Evolutionary conservation across 2,113 vertebrate species (phyloP), one percentile per base, ranked within the genome.

Genomic region (Oplegnathus fasciatus): DNA sequence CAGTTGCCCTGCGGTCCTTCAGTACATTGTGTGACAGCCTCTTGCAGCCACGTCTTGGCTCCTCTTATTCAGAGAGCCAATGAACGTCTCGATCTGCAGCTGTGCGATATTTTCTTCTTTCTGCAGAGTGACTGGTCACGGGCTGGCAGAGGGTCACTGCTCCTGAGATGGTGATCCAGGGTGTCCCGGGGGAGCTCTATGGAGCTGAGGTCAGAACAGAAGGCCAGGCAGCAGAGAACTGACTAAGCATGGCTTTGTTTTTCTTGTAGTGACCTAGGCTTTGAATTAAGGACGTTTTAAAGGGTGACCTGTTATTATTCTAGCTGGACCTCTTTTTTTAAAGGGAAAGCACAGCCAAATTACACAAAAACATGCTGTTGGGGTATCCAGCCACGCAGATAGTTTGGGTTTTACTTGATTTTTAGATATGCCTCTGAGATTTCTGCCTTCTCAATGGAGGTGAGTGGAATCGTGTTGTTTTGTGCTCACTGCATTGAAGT

Each of bases 361-460:
- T 0, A 80, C 30, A 20, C 5, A 37, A 4, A n/a, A 24, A 32
- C 18, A 9, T 44, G 34, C 30, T 18, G 5, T 42, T 6, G 42
- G 15, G n/a, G 9, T 42, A 15, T 57, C 8, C 10, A 11, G 46
- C 11, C 14, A 13, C 13, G 22, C 46, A 32, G 9, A 42, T n/a
- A 52, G 17, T n/a, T 72, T 80, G 13, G 67, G 34, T 32, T 72
- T 70, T 69, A 22, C 61, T 50, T 48, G n/a, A 34, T 71, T 71
- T 37, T 32, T 58, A 58, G 26, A 71, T n/a, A n/a, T n/a, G n/a
- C n/a, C n/a, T 26, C 26, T 46, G 42, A 74, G 20, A 81, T 74
- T n/a, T 48, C 6, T 46, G 48, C 28, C 17, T 26, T 22, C 4
- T 24, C 26, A 58, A 17, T 18, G 1, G n/a, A 32, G 20, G 52